Evolutionary conservation across 1,140 invertebrate genomes (phyloP).

Genomic region (Drusus annulatus): DNA sequence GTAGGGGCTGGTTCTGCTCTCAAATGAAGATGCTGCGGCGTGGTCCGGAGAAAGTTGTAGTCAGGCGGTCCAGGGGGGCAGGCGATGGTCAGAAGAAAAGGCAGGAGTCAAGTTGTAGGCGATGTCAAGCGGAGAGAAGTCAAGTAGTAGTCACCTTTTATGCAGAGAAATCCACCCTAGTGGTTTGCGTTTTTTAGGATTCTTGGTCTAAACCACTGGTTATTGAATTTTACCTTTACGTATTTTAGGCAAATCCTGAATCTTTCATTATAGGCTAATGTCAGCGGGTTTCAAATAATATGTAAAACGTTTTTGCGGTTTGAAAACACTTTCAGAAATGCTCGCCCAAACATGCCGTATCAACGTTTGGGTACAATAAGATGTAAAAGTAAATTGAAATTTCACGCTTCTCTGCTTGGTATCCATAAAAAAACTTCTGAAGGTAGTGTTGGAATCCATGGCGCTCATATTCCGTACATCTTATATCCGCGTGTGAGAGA

Average conservation of each 20-base stretch:
- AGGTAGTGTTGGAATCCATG: not conserved
- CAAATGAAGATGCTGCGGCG: too few relatives aligned
- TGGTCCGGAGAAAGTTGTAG: too few relatives aligned
- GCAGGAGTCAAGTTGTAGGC: too few relatives aligned
- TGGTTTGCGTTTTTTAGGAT: too few relatives aligned
- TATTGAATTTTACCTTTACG: not conserved
- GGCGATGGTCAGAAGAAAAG: too few relatives aligned
- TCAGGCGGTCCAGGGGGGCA: too few relatives aligned
- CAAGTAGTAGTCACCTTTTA: too few relatives aligned
- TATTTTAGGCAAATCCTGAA: not conserved
- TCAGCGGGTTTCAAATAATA: not conserved
- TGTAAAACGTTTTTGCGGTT: not conserved
- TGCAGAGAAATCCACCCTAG: too few relatives aligned
- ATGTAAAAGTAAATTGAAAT: conserved; percentile 31
- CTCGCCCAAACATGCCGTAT: not conserved
- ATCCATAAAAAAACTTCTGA: conserved; percentile 22
- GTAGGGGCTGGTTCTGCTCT: too few relatives aligned
- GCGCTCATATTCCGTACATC: not conserved
- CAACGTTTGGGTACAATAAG: not conserved
- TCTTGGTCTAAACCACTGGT: too few relatives aligned
- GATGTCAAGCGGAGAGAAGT: too few relatives aligned
- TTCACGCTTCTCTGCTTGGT: conserved; percentile 14
- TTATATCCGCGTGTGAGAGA: too few relatives aligned
- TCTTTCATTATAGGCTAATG: not conserved
- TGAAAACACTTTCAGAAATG: not conserved